Base-by-base conservation (phyloP, 2,888 invertebrate species). In the Tetragonisca angustula region DNA sequence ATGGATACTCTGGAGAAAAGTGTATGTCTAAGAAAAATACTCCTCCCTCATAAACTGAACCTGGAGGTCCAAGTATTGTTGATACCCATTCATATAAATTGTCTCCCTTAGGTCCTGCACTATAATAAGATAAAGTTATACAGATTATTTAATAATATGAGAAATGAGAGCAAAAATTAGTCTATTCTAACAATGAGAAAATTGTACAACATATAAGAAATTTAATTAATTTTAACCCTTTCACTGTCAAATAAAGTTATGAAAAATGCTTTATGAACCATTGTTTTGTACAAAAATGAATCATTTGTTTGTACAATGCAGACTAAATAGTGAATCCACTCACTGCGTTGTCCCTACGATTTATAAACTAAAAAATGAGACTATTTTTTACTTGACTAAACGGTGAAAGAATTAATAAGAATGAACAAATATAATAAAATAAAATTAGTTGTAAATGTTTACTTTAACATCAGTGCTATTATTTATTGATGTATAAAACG, bases 1-100 rank as follows among this genome's bases (percentile, higher is more conserved):
- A 99, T 13, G 99, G 99, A 95, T 99, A 99, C 94, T 99, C 99
- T 87, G 98, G 97, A 78, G 99, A 98, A 95, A 99, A 99, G 95
- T 98, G 98, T 93, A 99, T 99, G 94, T 99, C 99, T 89, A 99
- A 96, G 95, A 99, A 99, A 95, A 99, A 99, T 2, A 99, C 98
- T 65, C 99, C 99, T 76, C 99, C 99, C 95, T 99, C 99, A 93
- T 99, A 99, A 6, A 99, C 99, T 6, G 99, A 99, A 21, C 98
- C 98, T 43, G 98, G 98, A 54, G 99, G 99, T 13, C 99, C 99
- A 85, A 99, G 95, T 93, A 99, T 99, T 69, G 98, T 99, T 0
- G 98, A 98, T 1, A 98, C 98, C 99, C 99, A 99, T 95, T 99
- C 99, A 94, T 99, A 99, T 88, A 99, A 96, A 95, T 99, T 99